Evolutionary conservation across 2,113 vertebrate genomes (phyloP).

Genomic region (Crypturellus undulatus): DNA sequence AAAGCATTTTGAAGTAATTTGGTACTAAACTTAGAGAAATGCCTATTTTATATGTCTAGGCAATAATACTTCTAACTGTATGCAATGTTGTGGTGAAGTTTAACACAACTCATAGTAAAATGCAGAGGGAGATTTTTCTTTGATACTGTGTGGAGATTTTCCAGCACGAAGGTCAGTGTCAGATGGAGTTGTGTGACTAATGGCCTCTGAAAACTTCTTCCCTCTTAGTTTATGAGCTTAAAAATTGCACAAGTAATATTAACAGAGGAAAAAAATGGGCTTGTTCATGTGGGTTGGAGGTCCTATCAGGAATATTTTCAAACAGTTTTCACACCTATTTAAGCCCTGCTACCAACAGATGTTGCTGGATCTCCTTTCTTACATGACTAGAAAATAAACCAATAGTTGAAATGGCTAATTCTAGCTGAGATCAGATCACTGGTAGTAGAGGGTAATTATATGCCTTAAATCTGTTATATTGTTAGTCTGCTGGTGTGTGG

Average conservation of each 20-base stretch:
- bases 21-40: background rate
- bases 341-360: background rate
- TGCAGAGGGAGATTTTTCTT: background rate
- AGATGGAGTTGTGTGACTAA: background rate
- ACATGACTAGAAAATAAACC: background rate
- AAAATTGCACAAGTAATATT: background rate
- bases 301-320: background rate
- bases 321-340: background rate
- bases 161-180: background rate
- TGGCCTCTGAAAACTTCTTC: background rate
- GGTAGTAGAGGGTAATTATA: background rate
- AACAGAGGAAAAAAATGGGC: background rate
- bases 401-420: background rate
- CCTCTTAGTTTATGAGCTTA: background rate
- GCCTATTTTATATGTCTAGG: background rate
- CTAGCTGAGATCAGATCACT: background rate
- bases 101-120: background rate
- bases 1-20: background rate
- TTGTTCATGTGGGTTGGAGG: background rate
- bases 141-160: background rate
- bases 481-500: background rate
- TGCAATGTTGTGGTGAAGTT: background rate
- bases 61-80: background rate
- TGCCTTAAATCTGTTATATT: background rate
- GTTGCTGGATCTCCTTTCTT: background rate